Evolutionary conservation across 2,888 invertebrate genomes (phyloP).

Genomic region (Abscondita cerata): DNA sequence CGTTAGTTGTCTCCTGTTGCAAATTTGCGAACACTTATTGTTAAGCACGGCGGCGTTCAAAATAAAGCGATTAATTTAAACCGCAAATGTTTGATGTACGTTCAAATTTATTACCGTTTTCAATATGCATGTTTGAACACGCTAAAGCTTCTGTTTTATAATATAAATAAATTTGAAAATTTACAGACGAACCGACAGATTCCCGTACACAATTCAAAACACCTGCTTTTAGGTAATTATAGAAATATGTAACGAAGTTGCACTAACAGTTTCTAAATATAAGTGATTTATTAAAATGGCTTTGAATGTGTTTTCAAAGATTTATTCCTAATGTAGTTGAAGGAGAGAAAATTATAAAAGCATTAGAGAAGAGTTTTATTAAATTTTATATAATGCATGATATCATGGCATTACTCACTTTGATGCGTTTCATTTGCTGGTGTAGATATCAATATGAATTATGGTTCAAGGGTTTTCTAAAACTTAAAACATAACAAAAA

Average conservation of each 20-base stretch:
- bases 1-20: neutral
- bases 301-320: slow-evolving; percentile 4
- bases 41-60: slow-evolving; percentile 9
- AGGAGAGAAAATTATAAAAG: slow-evolving; percentile 9
- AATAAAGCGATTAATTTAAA: slow-evolving; percentile 13
- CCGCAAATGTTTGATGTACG: slow-evolving; percentile 16
- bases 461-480: slow-evolving; percentile 12
- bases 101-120: slow-evolving; percentile 20
- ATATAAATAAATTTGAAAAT: slow-evolving; percentile 11
- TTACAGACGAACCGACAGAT: slow-evolving; percentile 2
- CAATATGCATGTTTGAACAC: slow-evolving; percentile 14
- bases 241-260: neutral
- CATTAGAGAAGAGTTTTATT: slow-evolving; percentile 1
- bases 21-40: slow-evolving; percentile 12
- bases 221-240: neutral
- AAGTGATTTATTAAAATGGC: slow-evolving; percentile 11
- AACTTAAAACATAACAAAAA: slow-evolving; percentile 1
- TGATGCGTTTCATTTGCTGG: slow-evolving; percentile 6
- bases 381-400: slow-evolving; percentile 11
- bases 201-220: slow-evolving; percentile 1
- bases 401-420: slow-evolving; percentile 10
- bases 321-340: slow-evolving; percentile 10
- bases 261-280: no score
- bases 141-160: slow-evolving; percentile 13
- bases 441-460: slow-evolving; percentile 7